Evolutionary conservation across 2,113 vertebrate species (phyloP), one percentile per base, ranked within the genome.

Genomic region (Lepidothrix coronata): DNA sequence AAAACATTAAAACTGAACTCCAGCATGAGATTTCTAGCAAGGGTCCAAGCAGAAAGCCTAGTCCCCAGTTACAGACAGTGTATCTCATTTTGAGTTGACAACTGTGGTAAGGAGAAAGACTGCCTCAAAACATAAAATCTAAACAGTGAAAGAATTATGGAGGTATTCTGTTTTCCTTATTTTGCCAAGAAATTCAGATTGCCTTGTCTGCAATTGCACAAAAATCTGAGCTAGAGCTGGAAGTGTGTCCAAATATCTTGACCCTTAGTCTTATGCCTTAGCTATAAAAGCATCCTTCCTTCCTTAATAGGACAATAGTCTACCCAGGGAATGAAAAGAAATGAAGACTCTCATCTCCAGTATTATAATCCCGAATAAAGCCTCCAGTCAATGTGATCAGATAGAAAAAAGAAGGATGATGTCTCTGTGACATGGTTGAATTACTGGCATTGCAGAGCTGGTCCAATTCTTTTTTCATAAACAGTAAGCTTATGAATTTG

Each of bases 311-410:
- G 57, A 83, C 39, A 68, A 88, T 86, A 31, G 37, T 86, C 66
- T 72, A 46, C 22, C 18, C 35, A 61, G 54, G 43, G 58, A 90
- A 61, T 2, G 2, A 82, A 72, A 44, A 75, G 68, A 71, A 96
- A 88, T 41, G 51, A 58, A 90, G 48, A 67, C 30, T 92, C 68
- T 74, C 81, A 76, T 89, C 55, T 95, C 65, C 79, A 67, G 37
- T 74, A 21, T 77, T 84, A 84, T 57, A 82, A 72, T 75, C 68
- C 44, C 57, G 61, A 93, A 81, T 94, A 86, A 91, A 95, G 20
- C 57, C 72, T 95, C 41, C 33, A 68, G 88, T 89, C 86, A 91
- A 25, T 59, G 72, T 75, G 68, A 88, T 88, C 65, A 91, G 85
- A 58, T 0, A 43, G 73, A 80, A 89, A 93, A 88, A 87, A 66